Evolutionary conservation across 1,140 invertebrate species (phyloP).

Genomic region (Ceratitis capitata): DNA sequence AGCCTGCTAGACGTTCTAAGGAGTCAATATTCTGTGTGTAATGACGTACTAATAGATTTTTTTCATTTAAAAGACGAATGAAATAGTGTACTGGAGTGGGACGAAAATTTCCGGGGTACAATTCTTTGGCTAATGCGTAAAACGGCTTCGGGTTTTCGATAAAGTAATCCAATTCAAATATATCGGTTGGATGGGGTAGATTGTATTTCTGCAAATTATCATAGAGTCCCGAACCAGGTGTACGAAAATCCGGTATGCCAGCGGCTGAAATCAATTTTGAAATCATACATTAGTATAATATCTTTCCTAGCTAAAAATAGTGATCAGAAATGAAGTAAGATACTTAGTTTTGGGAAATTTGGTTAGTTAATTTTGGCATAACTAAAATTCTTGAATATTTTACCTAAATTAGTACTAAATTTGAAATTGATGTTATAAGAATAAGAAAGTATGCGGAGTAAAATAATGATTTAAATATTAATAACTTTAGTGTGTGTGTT

Average conservation of each 20-base stretch:
- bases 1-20: conserved; percentile 86
- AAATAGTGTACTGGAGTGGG: conserved; percentile 89
- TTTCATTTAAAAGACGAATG: conserved; percentile 80
- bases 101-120: conserved; percentile 84
- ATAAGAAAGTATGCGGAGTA: not conserved
- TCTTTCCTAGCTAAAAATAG: too few species aligned
- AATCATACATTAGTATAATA: too few species aligned
- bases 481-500: too few species aligned
- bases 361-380: too few species aligned
- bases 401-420: not conserved
- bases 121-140: conserved; percentile 84
- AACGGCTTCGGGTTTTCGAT: conserved; percentile 85
- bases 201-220: conserved; percentile 92
- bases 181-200: conserved; percentile 92
- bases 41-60: conserved; percentile 81
- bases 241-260: conserved; percentile 94
- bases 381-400: too few species aligned
- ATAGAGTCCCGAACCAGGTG: conserved; percentile 90
- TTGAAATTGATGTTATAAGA: not conserved
- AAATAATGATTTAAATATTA: not conserved
- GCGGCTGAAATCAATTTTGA: conserved; percentile 74
- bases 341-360: too few species aligned
- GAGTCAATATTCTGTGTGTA: conserved; percentile 97
- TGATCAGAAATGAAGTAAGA: too few species aligned
- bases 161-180: conserved; percentile 91